Conservation (phyloP, 1,140 invertebrate species). For the Paralvinella palmiformis region DNA sequence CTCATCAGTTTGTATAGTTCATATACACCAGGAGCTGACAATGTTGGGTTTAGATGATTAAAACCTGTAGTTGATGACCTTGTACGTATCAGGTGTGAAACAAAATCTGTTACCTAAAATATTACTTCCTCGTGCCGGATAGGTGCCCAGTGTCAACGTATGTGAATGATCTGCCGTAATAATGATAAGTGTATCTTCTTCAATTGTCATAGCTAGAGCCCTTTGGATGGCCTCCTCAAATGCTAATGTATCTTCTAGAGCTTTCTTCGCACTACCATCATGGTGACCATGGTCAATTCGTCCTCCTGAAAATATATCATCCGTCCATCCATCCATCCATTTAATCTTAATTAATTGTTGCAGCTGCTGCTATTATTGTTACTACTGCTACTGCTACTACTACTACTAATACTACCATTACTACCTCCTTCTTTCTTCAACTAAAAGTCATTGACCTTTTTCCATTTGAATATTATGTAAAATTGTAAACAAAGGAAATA, state of each 20-base stretch:
- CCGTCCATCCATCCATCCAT: too few species aligned
- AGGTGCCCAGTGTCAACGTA: constrained; percentile 41
- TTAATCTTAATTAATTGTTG: too few species aligned
- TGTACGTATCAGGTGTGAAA: too few species aligned
- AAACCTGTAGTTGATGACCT: neutral
- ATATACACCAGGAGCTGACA: too few species aligned
- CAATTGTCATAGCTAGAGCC: constrained; percentile 57
- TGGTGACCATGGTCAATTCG: constrained; percentile 83
- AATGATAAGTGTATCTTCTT: constrained; percentile 73
- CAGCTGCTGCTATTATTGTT: neutral
- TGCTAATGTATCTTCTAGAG: constrained; percentile 69
- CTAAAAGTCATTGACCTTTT: too few species aligned
- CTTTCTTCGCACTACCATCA: constrained; percentile 67
- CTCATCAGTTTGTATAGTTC: too few species aligned
- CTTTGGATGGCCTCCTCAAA: constrained; percentile 66
- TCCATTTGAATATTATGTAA: too few species aligned
- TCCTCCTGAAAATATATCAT: constrained; percentile 38
- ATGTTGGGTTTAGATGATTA: neutral
- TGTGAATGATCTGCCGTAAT: constrained; percentile 82
- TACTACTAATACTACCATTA: too few species aligned
- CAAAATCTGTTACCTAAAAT: constrained; percentile 41
- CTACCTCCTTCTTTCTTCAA: too few species aligned
- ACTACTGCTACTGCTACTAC: too few species aligned
- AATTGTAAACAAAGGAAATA: too few species aligned
- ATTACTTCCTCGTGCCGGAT: constrained; percentile 36